Evolutionary conservation across 64 coral and sea anemone genomes (phyloP).

Genomic region (Orbicella faveolata): DNA sequence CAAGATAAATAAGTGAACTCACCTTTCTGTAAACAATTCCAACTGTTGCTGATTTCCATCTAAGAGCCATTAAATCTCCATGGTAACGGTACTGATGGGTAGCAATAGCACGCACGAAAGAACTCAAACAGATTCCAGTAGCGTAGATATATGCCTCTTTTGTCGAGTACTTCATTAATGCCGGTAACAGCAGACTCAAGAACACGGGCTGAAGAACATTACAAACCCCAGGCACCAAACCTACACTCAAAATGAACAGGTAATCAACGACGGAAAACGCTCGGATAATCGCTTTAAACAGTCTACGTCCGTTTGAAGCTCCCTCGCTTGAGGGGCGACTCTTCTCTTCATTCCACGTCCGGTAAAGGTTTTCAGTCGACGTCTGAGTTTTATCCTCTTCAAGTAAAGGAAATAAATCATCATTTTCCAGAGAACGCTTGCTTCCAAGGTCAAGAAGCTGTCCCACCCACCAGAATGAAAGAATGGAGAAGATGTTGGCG

Average conservation of each 20-base stretch:
- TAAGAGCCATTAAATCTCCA: conserved; percentile 1
- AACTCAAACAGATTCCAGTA: conserved; percentile 38
- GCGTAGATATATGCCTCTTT: conserved; percentile 41
- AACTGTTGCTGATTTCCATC: conserved; percentile 51
- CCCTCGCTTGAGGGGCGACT: too few relatives aligned
- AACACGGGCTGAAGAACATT: background rate
- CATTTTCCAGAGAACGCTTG: conserved; percentile 6
- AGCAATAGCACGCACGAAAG: conserved; percentile 10
- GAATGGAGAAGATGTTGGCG: conserved; percentile 21
- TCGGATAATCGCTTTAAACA: background rate
- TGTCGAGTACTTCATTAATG: background rate
- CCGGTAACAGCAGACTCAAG: background rate
- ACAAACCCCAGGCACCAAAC: background rate
- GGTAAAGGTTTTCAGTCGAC: background rate
- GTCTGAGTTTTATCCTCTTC: conserved; percentile 18
- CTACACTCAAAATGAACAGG: too few relatives aligned
- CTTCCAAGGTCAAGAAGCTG: background rate
- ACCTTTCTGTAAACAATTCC: conserved; percentile 62
- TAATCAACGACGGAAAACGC: background rate
- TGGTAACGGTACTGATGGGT: conserved; percentile 11
- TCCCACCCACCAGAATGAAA: conserved; percentile 21
- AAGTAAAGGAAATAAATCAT: conserved; percentile 36
- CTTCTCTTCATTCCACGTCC: conserved; percentile 3
- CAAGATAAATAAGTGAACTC: conserved; percentile 64
- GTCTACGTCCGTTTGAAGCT: background rate